Conservation (phyloP, 2,888 invertebrate genomes). For the Dorcus parallelipipedus region DNA sequence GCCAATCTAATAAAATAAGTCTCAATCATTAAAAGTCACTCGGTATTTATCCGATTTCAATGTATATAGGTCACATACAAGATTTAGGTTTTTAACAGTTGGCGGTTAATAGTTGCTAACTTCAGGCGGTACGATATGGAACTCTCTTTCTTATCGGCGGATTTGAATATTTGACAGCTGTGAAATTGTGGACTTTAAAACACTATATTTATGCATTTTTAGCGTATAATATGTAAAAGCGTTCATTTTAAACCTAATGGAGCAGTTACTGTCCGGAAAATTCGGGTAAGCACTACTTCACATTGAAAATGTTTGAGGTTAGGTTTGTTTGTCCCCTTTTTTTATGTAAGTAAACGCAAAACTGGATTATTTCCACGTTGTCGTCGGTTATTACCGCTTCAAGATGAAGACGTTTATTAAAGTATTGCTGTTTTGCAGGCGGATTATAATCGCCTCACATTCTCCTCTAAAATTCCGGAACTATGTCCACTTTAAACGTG, state of each 20-base stretch:
- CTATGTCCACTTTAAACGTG: constrained; percentile 33
- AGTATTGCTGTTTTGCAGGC: background rate
- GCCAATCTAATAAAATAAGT: no score
- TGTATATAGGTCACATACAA: no score
- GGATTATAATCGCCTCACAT: constrained; percentile 7
- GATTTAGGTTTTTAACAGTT: no score
- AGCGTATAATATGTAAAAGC: constrained; percentile 9
- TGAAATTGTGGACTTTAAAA: constrained; percentile 2
- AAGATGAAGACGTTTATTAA: no score
- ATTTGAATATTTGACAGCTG: constrained; percentile 13
- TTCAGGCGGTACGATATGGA: background rate
- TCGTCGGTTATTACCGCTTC: no score
- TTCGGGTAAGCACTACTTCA: constrained; percentile 33
- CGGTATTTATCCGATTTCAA: no score
- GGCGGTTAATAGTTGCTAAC: background rate
- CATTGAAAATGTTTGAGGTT: constrained; percentile 24
- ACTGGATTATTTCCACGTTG: background rate
- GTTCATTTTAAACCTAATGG: constrained; percentile 24
- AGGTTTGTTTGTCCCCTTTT: constrained; percentile 12
- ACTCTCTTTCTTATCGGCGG: constrained; percentile 9
- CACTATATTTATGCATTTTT: constrained; percentile 7
- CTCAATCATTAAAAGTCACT: no score
- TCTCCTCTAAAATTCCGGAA: constrained; percentile 42
- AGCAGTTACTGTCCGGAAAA: constrained; percentile 35
- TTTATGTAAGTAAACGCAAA: constrained; percentile 1